Evolutionary conservation across 64 coral and sea anemone genomes (phyloP).

Genomic region (Trachythela sp.): DNA sequence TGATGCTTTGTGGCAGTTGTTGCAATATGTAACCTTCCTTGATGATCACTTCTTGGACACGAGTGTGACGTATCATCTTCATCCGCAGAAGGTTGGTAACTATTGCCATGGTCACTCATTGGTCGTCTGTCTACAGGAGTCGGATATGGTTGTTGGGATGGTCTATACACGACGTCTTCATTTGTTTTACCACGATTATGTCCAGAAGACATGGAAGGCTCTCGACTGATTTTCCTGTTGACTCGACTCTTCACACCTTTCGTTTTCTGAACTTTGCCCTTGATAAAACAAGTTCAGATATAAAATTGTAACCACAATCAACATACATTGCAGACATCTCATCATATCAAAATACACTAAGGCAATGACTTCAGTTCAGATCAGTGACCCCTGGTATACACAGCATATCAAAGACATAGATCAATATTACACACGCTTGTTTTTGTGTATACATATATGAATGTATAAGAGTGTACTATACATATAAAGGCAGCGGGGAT

Average conservation of each 20-base stretch:
- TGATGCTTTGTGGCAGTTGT: neutral
- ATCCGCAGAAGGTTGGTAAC: neutral
- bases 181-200: neutral
- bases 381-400: too few species aligned
- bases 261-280: neutral
- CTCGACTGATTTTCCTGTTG: neutral
- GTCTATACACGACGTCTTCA: neutral
- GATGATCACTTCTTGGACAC: neutral
- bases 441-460: too few species aligned
- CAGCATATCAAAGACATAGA: too few species aligned
- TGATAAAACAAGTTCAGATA: neutral
- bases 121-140: neutral
- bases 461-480: too few species aligned
- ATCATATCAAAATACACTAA: too few species aligned
- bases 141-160: neutral
- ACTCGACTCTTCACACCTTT: neutral
- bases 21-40: neutral
- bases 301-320: neutral
- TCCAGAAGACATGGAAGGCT: neutral
- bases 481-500: too few species aligned
- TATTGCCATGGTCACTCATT: neutral
- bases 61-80: neutral
- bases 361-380: too few species aligned
- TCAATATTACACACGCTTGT: too few species aligned
- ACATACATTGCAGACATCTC: too few species aligned